Evolutionary conservation across 2,113 vertebrate genomes (phyloP).

Genomic region (Centropus unirufus): DNA sequence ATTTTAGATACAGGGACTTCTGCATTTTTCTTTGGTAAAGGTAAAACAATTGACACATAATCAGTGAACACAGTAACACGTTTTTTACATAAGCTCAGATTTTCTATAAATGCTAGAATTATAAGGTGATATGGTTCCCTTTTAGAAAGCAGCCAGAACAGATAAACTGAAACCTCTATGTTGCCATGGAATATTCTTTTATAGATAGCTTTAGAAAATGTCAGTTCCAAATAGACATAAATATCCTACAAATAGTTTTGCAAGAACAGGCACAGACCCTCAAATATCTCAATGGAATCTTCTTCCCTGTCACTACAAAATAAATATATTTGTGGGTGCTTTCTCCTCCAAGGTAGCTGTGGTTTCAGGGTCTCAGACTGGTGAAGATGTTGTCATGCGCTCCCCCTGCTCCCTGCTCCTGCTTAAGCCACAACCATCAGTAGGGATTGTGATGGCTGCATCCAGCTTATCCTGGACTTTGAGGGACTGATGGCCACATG

Average conservation of each 20-base stretch:
- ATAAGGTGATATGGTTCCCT: background rate
- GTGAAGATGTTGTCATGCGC: background rate
- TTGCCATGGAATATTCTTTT: background rate
- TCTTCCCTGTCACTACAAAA: background rate
- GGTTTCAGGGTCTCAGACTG: background rate
- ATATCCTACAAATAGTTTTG: background rate
- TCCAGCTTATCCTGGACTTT: too few species aligned
- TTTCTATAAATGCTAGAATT: background rate
- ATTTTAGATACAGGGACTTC: background rate
- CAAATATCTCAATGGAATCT: background rate
- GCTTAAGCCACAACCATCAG: too few species aligned
- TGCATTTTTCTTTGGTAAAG: background rate
- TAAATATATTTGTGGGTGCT: background rate
- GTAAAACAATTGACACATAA: background rate
- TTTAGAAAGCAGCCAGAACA: background rate
- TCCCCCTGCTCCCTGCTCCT: too few species aligned
- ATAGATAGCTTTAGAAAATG: background rate
- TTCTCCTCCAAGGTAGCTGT: background rate
- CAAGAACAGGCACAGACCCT: background rate
- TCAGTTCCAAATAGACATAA: background rate
- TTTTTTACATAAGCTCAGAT: background rate
- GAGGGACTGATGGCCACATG: too few species aligned
- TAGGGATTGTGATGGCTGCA: too few species aligned
- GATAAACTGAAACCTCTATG: background rate
- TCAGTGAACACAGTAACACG: background rate